Percentiles rank a stretch among this genome's conserved stretches.
phyloP scores from a whole-genome alignment of 30 jellyfish, hydroid and myxozoan genomes.

The Mastigias papua region DNA sequence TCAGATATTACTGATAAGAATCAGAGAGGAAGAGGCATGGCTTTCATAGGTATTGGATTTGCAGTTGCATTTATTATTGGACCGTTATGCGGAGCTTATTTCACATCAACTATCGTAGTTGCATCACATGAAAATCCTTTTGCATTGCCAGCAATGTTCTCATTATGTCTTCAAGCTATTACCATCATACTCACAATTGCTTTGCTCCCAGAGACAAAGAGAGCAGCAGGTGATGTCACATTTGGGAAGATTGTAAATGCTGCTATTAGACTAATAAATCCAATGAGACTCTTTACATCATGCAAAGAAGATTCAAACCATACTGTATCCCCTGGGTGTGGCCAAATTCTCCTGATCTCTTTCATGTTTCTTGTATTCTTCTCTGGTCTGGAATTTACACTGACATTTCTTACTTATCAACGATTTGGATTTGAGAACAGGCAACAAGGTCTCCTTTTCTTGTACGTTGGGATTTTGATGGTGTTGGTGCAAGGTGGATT shows the following conservation, averaged over 20 bases:
- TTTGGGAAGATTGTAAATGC: constrained; percentile 18
- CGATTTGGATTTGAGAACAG: constrained; percentile 73
- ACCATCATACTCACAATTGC: constrained; percentile 65
- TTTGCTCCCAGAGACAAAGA: constrained; percentile 65
- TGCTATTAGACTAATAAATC: constrained; percentile 66
- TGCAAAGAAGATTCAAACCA: background rate
- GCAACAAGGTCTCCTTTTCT: constrained; percentile 92
- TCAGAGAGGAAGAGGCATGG: constrained; percentile 96
- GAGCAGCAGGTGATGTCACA: background rate
- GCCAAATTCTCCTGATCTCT: constrained; percentile 56
- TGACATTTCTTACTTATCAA: constrained; percentile 91
- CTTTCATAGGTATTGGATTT: constrained; percentile 92
- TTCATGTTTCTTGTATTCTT: constrained; percentile 79
- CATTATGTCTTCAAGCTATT: constrained; percentile 70
- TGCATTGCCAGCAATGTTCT: constrained; percentile 78
- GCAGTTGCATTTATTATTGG: constrained; percentile 94
- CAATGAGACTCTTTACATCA: constrained; percentile 22
- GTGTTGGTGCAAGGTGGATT: constrained; percentile 91
- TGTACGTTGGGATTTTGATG: constrained; percentile 85
- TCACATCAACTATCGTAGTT: constrained; percentile 56
- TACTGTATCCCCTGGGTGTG: background rate
- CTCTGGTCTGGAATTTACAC: constrained; percentile 95
- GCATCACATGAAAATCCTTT: constrained; percentile 47
- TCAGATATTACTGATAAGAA: constrained; percentile 89
- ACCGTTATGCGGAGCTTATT: constrained; percentile 97